phyloP scores from a whole-genome alignment of 2,113 vertebrate species.

The Eurystomus gularis region DNA sequence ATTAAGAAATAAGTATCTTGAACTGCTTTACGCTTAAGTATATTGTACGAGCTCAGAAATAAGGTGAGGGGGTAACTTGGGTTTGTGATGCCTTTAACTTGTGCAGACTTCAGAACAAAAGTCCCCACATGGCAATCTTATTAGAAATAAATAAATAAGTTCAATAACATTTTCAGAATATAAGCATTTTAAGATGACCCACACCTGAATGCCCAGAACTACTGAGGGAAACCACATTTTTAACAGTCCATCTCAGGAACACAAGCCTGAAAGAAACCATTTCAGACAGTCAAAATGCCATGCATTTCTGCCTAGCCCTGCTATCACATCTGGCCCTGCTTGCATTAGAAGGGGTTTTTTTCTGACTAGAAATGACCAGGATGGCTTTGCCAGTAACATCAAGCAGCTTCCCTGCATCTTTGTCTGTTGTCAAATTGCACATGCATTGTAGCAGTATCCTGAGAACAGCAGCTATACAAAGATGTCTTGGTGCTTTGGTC shows the following conservation, averaged over 20 bases:
- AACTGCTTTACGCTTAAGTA: background rate
- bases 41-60: background rate
- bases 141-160: fast-evolving
- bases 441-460: fast-evolving
- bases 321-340: background rate
- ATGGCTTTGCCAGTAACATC: background rate
- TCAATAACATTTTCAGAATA: background rate
- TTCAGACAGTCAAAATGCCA: background rate
- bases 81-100: background rate
- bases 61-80: background rate
- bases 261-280: background rate
- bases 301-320: background rate
- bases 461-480: fast-evolving
- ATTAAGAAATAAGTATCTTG: background rate
- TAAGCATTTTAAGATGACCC: background rate
- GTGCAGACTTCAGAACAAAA: background rate
- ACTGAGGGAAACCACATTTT: background rate
- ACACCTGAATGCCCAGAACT: background rate
- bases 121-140: background rate
- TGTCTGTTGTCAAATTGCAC: background rate
- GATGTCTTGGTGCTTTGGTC: background rate
- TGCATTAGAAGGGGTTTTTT: background rate
- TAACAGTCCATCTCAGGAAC: background rate
- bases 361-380: too few relatives aligned
- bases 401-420: background rate